Evolutionary conservation across 2,113 vertebrate genomes (phyloP).

Genomic region (Triplophysa dalaica): DNA sequence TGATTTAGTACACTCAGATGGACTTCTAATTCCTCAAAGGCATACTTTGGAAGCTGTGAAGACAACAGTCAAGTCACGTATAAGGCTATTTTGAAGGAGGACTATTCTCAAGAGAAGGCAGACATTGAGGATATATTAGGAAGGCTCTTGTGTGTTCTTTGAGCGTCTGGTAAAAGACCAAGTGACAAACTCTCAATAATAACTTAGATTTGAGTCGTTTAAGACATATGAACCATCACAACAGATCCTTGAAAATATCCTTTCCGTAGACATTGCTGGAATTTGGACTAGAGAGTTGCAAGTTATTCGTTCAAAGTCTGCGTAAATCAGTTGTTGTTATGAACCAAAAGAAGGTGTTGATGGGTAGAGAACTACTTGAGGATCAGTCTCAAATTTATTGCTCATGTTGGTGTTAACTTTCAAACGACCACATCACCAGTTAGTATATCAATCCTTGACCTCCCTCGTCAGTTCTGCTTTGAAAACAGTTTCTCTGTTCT

Average conservation of each 20-base stretch:
- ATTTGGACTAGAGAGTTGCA: neutral
- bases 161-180: neutral
- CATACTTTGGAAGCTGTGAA: conserved; percentile 46
- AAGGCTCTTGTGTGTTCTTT: neutral
- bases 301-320: too few species aligned
- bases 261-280: neutral
- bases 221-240: neutral
- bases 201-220: neutral
- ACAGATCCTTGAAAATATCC: neutral
- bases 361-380: conserved; percentile 64
- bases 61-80: conserved; percentile 38
- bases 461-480: neutral
- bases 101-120: conserved; percentile 27
- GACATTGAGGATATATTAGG: neutral
- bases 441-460: conserved; percentile 39
- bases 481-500: neutral
- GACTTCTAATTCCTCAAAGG: conserved; percentile 25
- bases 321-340: conserved; percentile 32
- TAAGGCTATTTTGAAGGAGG: neutral
- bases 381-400: conserved; percentile 59
- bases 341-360: conserved; percentile 59
- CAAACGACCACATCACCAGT: conserved; percentile 58
- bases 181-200: neutral
- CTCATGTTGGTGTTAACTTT: conserved; percentile 69
- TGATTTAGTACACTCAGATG: conserved; percentile 24